A percentile compares a stretch with the other conserved stretches of the same genome.
Conservation (phyloP, 2,888 invertebrate species). For the Ochlodes sylvanus region DNA sequence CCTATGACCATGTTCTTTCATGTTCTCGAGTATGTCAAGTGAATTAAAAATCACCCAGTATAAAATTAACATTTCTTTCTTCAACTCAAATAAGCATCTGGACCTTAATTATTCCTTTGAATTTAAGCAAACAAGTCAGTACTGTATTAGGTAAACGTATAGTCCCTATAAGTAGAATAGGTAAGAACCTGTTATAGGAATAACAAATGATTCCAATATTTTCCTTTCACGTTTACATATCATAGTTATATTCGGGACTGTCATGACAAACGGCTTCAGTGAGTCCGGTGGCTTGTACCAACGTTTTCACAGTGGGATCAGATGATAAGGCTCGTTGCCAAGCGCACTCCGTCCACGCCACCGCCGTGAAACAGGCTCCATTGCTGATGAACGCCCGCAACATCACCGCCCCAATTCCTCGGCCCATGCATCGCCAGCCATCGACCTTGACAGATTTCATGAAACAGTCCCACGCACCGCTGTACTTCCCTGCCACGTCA, state of each 20-base stretch:
- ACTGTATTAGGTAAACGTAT: no score
- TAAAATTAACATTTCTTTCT: no score
- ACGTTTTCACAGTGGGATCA: constrained; percentile 52
- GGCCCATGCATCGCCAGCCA: constrained; percentile 89
- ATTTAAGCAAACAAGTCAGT: no score
- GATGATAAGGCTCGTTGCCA: constrained; percentile 67
- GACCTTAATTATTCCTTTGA: no score
- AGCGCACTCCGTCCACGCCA: constrained; percentile 90
- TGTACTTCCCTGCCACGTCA: constrained; percentile 87
- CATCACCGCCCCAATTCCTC: constrained; percentile 91
- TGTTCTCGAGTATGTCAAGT: no score
- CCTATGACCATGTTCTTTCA: no score
- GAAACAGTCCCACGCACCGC: constrained; percentile 90
- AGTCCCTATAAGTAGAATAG: no score
- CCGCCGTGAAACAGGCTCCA: constrained; percentile 95
- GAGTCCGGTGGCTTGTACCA: constrained; percentile 53
- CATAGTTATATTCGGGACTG: constrained; percentile 63
- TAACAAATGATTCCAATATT: neutral
- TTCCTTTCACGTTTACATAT: constrained; percentile 50
- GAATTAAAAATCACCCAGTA: no score
- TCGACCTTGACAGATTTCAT: constrained; percentile 88
- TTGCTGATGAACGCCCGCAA: constrained; percentile 96
- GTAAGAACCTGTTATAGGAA: no score
- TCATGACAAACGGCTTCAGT: constrained; percentile 66
- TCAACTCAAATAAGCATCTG: no score